Evolutionary conservation across 2,113 vertebrate species (phyloP).

Genomic region (Pagrus major): DNA sequence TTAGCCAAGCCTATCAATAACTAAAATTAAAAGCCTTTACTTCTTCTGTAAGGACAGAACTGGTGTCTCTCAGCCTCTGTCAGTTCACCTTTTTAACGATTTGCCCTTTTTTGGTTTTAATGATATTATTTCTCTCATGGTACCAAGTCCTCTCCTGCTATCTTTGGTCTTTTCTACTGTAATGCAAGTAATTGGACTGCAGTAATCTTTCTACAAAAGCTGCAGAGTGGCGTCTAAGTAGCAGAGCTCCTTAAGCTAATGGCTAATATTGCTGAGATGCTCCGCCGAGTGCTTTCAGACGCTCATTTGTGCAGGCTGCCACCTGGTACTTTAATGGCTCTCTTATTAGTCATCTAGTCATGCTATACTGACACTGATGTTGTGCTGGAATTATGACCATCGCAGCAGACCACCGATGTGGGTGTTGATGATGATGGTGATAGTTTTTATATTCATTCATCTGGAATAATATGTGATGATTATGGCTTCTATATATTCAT

Average conservation of each 20-base stretch:
- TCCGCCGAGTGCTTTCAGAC: constrained; percentile 64
- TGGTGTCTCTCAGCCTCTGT: neutral
- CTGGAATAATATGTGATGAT: constrained; percentile 41
- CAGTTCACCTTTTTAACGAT: neutral
- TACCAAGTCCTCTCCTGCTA: neutral
- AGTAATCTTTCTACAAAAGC: constrained; percentile 45
- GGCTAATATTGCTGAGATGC: constrained; percentile 58
- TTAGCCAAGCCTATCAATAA: neutral
- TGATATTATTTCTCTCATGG: neutral
- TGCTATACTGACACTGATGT: constrained; percentile 50
- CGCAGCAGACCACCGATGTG: constrained; percentile 41
- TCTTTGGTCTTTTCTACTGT: constrained; percentile 15
- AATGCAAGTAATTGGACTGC: constrained; percentile 41
- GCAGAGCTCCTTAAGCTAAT: constrained; percentile 63
- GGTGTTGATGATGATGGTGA: constrained; percentile 49
- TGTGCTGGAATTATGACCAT: constrained; percentile 36
- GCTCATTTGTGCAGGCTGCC: constrained; percentile 62
- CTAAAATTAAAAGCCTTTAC: neutral
- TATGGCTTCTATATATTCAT: constrained; percentile 25
- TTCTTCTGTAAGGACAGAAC: neutral
- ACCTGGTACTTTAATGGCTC: constrained; percentile 48
- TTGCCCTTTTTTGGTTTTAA: neutral
- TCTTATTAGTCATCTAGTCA: constrained; percentile 66
- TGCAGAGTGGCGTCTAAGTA: constrained; percentile 26
- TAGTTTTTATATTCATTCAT: constrained; percentile 46